Conservation (phyloP, 2,113 vertebrate species). For the Ceratotherium simum region DNA sequence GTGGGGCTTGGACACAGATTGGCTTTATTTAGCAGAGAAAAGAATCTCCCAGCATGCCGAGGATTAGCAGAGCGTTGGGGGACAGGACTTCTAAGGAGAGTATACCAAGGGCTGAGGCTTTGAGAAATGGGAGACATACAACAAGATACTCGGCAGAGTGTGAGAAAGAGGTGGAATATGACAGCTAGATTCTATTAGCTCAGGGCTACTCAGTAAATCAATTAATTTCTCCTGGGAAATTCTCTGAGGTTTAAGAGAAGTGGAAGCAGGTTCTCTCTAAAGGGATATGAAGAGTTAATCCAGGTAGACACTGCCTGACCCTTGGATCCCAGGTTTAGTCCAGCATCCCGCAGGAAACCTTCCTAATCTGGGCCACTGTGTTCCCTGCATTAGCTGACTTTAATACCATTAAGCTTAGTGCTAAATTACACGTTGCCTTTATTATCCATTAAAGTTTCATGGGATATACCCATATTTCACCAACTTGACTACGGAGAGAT, state of each 20-base stretch:
- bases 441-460: background rate
- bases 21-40: slow-evolving; percentile 25
- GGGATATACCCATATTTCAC: background rate
- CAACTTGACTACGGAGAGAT: background rate
- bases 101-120: background rate
- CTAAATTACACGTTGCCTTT: slow-evolving; percentile 2
- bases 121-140: background rate
- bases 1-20: background rate
- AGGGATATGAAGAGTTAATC: slow-evolving; percentile 3
- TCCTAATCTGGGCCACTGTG: background rate
- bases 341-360: background rate
- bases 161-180: slow-evolving; percentile 28
- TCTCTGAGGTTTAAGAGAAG: slow-evolving; percentile 40
- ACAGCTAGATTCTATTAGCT: slow-evolving; percentile 61
- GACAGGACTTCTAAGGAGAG: background rate
- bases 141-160: background rate
- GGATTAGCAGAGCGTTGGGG: background rate
- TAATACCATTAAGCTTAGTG: background rate
- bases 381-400: background rate
- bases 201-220: slow-evolving; percentile 37
- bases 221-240: slow-evolving; percentile 52
- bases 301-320: background rate
- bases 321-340: background rate
- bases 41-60: background rate
- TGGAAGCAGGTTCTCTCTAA: slow-evolving; percentile 32